Conservation (phyloP, 92 coral and sea anemone genomes). For the Bergia sp. region DNA sequence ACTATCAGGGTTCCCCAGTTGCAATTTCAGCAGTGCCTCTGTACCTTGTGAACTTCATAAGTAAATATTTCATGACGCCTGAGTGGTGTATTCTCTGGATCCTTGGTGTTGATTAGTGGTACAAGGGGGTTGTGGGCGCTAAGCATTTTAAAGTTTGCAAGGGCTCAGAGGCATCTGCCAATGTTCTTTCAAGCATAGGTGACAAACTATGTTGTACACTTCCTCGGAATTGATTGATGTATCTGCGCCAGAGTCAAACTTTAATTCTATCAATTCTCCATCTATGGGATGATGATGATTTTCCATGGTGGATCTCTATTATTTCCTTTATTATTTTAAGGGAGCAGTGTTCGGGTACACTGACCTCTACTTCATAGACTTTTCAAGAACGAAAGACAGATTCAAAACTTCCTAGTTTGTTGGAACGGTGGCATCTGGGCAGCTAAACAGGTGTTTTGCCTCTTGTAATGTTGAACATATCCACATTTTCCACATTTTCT, state of each 20-base stretch:
- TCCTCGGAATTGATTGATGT: neutral
- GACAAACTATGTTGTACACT: neutral
- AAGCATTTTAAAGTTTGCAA: slow-evolving; percentile 45
- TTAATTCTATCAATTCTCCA: neutral
- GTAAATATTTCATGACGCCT: slow-evolving; percentile 68
- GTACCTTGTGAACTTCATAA: slow-evolving; percentile 63
- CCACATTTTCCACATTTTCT: neutral
- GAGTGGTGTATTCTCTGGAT: slow-evolving; percentile 49
- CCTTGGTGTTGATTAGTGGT: slow-evolving; percentile 58
- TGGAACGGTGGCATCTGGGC: neutral
- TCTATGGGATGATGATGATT: neutral
- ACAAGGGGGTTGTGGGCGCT: slow-evolving; percentile 73
- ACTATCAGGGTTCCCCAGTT: slow-evolving; percentile 59
- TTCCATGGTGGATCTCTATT: neutral
- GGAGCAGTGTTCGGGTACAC: neutral
- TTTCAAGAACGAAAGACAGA: neutral
- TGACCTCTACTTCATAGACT: neutral
- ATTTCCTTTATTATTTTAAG: neutral
- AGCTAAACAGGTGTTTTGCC: neutral
- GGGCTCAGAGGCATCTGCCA: slow-evolving; percentile 56
- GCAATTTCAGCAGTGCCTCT: slow-evolving; percentile 48
- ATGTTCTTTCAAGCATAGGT: neutral
- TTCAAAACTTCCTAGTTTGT: no score
- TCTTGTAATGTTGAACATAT: neutral
- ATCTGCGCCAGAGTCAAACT: neutral